phyloP scores from a whole-genome alignment of 2,888 invertebrate species.

The Hedychridium roseum region DNA sequence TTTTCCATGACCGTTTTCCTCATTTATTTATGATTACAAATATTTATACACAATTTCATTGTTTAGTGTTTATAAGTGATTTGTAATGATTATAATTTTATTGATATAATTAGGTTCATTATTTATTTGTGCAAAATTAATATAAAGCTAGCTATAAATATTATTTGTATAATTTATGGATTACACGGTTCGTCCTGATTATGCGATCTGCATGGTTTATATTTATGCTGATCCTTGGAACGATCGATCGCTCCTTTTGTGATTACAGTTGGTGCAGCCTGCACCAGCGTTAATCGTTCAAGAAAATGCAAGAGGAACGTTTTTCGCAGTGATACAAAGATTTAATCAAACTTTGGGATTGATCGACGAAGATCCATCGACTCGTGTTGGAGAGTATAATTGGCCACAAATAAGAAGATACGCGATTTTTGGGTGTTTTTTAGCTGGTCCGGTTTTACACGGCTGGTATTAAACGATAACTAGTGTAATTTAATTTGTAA shows the following conservation, averaged over 20 bases:
- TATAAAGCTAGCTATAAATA: too few relatives aligned
- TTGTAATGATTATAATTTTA: not conserved
- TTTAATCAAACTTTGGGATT: constrained; percentile 32
- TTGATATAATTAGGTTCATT: not conserved
- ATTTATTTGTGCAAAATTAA: too few relatives aligned
- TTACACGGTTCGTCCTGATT: too few relatives aligned
- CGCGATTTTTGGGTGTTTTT: constrained; percentile 50
- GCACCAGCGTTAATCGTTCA: constrained; percentile 10
- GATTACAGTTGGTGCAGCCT: constrained; percentile 1
- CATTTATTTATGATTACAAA: constrained; percentile 18
- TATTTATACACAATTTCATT: constrained; percentile 6
- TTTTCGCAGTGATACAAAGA: constrained; percentile 23
- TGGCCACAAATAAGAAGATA: constrained; percentile 53
- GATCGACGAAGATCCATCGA: constrained; percentile 23
- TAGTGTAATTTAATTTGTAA: constrained; percentile 10
- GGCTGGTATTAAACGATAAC: constrained; percentile 42
- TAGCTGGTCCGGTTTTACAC: constrained; percentile 53
- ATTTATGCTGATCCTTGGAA: too few relatives aligned
- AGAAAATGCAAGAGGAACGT: constrained; percentile 11
- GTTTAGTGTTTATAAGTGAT: constrained; percentile 2
- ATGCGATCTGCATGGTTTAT: too few relatives aligned
- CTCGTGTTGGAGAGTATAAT: constrained; percentile 39
- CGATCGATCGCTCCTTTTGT: not conserved
- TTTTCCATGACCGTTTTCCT: constrained; percentile 64
- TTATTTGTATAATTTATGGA: too few relatives aligned